Evolutionary conservation across 2,113 vertebrate species (phyloP), one percentile per base, ranked within the genome.

Genomic region (Elephantulus edwardii): DNA sequence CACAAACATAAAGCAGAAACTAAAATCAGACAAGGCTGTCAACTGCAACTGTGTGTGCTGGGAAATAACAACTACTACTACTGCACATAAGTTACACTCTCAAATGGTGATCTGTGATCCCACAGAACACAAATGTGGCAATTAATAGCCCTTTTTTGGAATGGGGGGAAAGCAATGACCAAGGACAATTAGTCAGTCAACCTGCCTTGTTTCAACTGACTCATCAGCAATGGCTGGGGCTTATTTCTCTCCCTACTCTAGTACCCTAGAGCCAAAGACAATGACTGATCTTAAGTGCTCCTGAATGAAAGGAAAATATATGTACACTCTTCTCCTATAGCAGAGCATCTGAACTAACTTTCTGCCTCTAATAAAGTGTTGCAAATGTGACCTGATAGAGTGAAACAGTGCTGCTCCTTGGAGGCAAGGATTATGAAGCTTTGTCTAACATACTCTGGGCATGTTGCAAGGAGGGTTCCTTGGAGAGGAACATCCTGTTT

Each of bases 281-380:
- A 60, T 13, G 58, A 44, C 3, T 82, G 50, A 76, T 75, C 44
- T 48, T 89, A 76, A 82, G 44, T 28, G 93, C 70, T 78, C 62
- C 86, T 81, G 68, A 64, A 75, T 66, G 52, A 8, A 80, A 70
- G 22, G 93, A 35, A 44, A 62, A 60, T 48, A 71, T 58, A 76
- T 3, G 26, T 20, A 30, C 42, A 28, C 70, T 46, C 20, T 66
- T 66, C 4, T 26, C 62, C 35, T 40, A 66, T 0, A 77, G 78
- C 52, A 66, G 78, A 92, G 74, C n/a, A 26, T 12, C 3, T 54
- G 52, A 89, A 70, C 35, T 79, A 50, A 33, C 12, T 38, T 24
- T 70, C 26, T 62, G 26, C 54, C 92, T 77, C 66, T 82, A 84
- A 88, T 50, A 42, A 64, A 88, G 86, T 16, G 42, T 85, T 78